Evolutionary conservation across 2,888 invertebrate genomes (phyloP).

Genomic region (Plagodis dolabraria): DNA sequence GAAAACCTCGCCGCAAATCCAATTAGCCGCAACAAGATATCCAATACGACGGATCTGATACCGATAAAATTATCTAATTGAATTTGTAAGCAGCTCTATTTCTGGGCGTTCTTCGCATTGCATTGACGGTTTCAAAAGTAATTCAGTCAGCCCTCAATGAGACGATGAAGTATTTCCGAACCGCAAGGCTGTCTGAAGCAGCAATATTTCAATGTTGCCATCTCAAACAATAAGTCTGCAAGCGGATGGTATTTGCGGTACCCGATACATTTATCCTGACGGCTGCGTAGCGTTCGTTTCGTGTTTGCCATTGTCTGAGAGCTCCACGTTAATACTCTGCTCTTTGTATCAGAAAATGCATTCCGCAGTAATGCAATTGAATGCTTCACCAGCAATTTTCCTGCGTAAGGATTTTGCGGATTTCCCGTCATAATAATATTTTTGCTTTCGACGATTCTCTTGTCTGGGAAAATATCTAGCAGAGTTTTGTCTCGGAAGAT

Average conservation of each 20-base stretch:
- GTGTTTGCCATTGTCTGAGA: conserved; percentile 76
- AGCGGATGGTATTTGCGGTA: conserved; percentile 65
- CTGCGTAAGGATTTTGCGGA: conserved; percentile 36
- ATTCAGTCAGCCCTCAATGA: conserved; percentile 22
- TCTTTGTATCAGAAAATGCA: conserved; percentile 65
- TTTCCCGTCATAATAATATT: conserved; percentile 37
- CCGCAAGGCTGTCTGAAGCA: conserved; percentile 41
- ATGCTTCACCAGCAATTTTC: conserved; percentile 47
- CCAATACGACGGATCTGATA: conserved; percentile 62
- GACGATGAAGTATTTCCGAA: conserved; percentile 44
- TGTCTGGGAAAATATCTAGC: conserved; percentile 31
- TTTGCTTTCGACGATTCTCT: conserved; percentile 30
- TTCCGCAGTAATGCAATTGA: conserved; percentile 60
- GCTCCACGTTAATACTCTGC: conserved; percentile 66
- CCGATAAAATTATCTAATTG: conserved; percentile 60
- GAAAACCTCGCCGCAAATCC: conserved; percentile 67
- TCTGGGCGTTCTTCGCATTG: conserved; percentile 25
- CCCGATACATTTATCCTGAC: conserved; percentile 73
- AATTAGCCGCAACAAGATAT: conserved; percentile 71
- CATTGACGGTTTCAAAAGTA: conserved; percentile 35
- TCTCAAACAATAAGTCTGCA: conserved; percentile 73
- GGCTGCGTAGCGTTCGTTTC: conserved; percentile 61
- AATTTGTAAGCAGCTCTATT: conserved; percentile 47
- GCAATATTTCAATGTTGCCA: conserved; percentile 68
- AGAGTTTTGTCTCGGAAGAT: conserved; percentile 35